These are phyloP conservation scores for Corythornis leucogaster DNA, from an alignment of 2,797 vertebrate genomes.

Conservation along the genomic window DNA sequence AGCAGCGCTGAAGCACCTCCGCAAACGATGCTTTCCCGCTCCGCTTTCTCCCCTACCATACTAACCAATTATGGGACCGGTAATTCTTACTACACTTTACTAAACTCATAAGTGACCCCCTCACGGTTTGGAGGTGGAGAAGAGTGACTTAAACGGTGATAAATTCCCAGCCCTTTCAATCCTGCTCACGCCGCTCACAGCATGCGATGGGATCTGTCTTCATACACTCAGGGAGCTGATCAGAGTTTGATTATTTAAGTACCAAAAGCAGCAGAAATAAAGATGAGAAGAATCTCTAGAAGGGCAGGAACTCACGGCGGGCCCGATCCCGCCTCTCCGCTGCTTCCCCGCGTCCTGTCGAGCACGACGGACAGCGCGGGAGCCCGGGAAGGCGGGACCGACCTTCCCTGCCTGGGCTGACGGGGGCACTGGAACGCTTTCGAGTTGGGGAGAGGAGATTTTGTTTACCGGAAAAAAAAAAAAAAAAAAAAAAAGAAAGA, in stretches of 20 bases:
- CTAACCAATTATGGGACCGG: background rate
- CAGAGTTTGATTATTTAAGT: constrained; percentile 19
- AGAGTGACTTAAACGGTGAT: background rate
- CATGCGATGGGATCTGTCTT: constrained; percentile 13
- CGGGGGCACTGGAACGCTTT: background rate
- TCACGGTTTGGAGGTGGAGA: background rate
- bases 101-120: background rate
- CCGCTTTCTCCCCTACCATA: background rate
- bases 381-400: background rate
- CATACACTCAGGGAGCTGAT: background rate
- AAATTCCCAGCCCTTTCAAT: background rate
- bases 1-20: background rate
- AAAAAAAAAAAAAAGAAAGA: background rate
- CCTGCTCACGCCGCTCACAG: background rate
- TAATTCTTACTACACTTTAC: background rate
- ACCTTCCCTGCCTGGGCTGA: background rate
- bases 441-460: background rate
- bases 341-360: background rate
- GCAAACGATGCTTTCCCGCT: background rate
- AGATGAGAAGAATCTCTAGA: background rate
- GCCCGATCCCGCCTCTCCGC: background rate
- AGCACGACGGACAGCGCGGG: background rate
- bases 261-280: constrained; percentile 2
- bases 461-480: background rate
- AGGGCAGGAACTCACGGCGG: background rate